Evolutionary conservation across 2,113 vertebrate genomes (phyloP), one percentile per base, ranked within the genome.

Genomic region (Echinops telfairi): DNA sequence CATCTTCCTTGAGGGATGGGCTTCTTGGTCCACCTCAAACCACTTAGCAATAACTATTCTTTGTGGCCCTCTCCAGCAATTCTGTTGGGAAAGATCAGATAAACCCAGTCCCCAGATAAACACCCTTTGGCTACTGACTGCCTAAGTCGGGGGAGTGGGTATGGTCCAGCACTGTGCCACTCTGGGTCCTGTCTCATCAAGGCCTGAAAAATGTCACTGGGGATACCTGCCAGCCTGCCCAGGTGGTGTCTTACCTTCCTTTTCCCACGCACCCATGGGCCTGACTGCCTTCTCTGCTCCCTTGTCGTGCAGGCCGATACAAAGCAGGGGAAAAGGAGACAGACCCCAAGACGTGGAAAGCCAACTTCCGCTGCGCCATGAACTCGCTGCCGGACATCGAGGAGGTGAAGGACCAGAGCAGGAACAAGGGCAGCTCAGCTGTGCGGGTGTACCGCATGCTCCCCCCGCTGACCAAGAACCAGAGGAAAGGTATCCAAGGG

Each of bases 321-420:
- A 98, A 97, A 75, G 97, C 97, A 20, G 99, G 99, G 0, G 97
- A 98, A 84, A 97, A 96, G 68, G 86, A 97, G 1, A 98, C 99
- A 0, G 99, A 99, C 93, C 99, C 99, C 0, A 99, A 99, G 97
- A 99, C 99, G 0, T 99, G 99, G 99, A 99, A 99, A 97, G 99
- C 99, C 11, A 99, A 99, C 94, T 99, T 99, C 88, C 99, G 99
- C 64, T 99, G 99, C 57, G 99, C 99, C 6, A 99, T 99, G 99
- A 99, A 99, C 94, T 99, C 99, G 0, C 97, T 99, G 83, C 99
- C 99, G 0, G 99, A 99, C 97, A 99, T 99, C 0, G 98, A 99
- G 92, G 99, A 99, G 96, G 99, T 99, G 88, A 99, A 99, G 96
- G 98, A 99, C 94, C 98, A 97, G 96, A 99, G 99, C 95, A 60